A percentile compares a stretch with the other conserved stretches of the same genome.
Evolutionary conservation across 2,888 invertebrate species (phyloP).

Genomic region (Cosmorhoe ocellata): DNA sequence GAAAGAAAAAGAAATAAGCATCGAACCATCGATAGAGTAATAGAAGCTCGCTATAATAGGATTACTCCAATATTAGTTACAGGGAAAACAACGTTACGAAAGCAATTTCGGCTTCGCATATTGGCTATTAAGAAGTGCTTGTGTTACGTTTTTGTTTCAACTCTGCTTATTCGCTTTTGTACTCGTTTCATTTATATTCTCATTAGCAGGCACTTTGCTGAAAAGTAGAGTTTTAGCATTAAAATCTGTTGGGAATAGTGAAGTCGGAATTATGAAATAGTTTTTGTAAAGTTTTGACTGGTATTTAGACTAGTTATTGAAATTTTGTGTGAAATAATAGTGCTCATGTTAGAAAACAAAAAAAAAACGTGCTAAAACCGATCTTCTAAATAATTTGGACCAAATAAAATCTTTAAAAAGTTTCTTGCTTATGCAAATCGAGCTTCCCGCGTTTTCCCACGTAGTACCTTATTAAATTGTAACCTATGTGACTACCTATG

Average conservation of each 20-base stretch:
- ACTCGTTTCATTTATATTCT: conserved; percentile 32
- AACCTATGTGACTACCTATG: too few species aligned
- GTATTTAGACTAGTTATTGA: too few species aligned
- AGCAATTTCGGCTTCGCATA: conserved; percentile 80
- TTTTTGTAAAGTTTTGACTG: neutral
- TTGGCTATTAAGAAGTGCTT: conserved; percentile 74
- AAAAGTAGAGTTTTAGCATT: conserved; percentile 9
- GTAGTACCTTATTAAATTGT: too few species aligned
- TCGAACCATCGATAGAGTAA: conserved; percentile 42
- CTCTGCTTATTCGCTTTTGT: conserved; percentile 39
- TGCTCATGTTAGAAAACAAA: too few species aligned
- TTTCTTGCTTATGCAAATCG: too few species aligned
- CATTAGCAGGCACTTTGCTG: conserved; percentile 18
- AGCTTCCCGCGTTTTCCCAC: too few species aligned
- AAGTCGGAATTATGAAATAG: conserved; percentile 1
- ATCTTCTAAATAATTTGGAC: too few species aligned
- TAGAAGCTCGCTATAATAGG: conserved; percentile 64
- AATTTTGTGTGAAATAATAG: too few species aligned
- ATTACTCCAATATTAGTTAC: conserved; percentile 74
- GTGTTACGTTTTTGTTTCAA: conserved; percentile 39
- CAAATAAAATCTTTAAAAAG: too few species aligned
- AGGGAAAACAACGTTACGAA: conserved; percentile 75
- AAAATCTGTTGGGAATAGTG: conserved; percentile 8
- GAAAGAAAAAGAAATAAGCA: conserved; percentile 44
- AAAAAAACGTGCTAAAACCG: too few species aligned